Evolutionary conservation across 2,888 invertebrate species (phyloP), one percentile per base, ranked within the genome.

Genomic region (Leptinotarsa tumamoca): DNA sequence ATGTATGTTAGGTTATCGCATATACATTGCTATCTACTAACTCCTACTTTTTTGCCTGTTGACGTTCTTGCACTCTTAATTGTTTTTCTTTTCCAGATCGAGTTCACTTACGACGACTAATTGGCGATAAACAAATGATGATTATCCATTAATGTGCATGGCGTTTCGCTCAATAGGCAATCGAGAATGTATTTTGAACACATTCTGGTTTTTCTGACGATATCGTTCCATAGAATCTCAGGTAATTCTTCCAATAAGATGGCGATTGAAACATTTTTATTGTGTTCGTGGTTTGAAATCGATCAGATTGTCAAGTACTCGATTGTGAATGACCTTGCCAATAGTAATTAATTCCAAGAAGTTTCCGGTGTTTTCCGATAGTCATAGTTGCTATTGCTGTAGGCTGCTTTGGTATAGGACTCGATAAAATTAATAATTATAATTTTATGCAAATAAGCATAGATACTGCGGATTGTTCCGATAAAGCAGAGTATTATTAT

Each of bases 111-210:
- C 58, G 67, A 68, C 51, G 49, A 68, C 69, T 76, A 76, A 73
- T 70, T 70, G 43, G 52, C 54, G 73, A 75, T 63, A 63, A 63
- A 63, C 68, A 73, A 76, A 70, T 63, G 69, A 76, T 76, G 23
- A 69, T 73, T 58, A 67, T 71, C 58, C 68, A 69, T 71, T 56
- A 71, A 56, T 70, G 56, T 67, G 66, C 70, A 70, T 67, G 73
- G 61, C 66, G 61, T 66, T 70, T 54, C 63, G 33, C 50, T 43
- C 43, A 18, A 61, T 67, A 67, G 70, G 66, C 56, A 70, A 68
- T 67, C 69, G 56, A 77, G 68, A 33, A 77, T 77, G 77, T 66
- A 73, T 71, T 56, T 68, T 61, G 77, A 73, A 72, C 70, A 74
- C 56, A 43, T 74, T 50, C 50, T 77, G 66, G 67, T 77, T 51